Conservation (phyloP, 1,140 invertebrate genomes). For the Hormaphis cornu region DNA sequence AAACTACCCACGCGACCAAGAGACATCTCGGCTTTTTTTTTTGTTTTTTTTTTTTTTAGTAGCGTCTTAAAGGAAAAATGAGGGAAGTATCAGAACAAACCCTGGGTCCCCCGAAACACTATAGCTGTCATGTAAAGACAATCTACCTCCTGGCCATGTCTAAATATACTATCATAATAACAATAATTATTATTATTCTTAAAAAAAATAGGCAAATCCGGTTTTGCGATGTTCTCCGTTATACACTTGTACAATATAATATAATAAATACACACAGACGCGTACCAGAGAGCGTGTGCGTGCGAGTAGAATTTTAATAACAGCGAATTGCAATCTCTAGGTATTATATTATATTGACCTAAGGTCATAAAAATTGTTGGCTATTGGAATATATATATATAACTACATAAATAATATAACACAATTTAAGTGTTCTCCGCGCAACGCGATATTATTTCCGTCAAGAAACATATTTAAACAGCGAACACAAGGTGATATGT, state of each 20-base stretch:
- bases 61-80: too few relatives aligned
- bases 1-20: too few relatives aligned
- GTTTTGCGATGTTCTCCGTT: constrained; percentile 22
- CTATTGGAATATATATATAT: not conserved
- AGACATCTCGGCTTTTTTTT: too few relatives aligned
- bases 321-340: constrained; percentile 21
- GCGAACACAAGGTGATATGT: too few relatives aligned
- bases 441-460: too few relatives aligned
- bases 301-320: not conserved
- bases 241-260: not conserved
- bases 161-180: constrained; percentile 30
- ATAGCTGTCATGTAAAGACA: not conserved
- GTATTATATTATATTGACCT: constrained; percentile 24
- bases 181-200: not conserved
- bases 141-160: not conserved
- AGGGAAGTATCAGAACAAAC: not conserved
- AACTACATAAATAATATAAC: not conserved
- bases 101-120: not conserved
- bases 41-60: too few relatives aligned
- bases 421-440: too few relatives aligned
- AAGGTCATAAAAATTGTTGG: constrained; percentile 13
- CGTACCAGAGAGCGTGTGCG: too few relatives aligned
- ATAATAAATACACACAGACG: not conserved
- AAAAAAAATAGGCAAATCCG: not conserved
- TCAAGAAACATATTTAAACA: too few relatives aligned